Conservation (phyloP, 1,140 invertebrate genomes). For the Papilio polyxenes region DNA sequence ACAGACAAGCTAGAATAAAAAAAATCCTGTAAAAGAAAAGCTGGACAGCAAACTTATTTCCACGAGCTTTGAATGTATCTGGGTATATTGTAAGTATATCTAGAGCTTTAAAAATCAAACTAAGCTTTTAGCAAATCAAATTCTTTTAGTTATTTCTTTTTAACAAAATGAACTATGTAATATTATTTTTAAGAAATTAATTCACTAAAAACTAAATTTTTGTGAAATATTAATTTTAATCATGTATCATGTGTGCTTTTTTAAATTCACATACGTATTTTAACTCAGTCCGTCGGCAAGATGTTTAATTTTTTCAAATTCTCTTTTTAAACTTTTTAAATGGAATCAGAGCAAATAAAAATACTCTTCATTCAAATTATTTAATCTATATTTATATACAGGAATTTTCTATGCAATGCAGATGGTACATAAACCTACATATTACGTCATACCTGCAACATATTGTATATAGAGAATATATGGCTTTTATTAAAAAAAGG, state of each 20-base stretch:
- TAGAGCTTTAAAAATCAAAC: too few species aligned
- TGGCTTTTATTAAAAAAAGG: not conserved
- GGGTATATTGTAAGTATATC: not conserved
- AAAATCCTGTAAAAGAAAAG: constrained; percentile 45
- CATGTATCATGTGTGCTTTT: not conserved
- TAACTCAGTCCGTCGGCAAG: not conserved
- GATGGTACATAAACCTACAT: not conserved
- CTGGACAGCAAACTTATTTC: constrained; percentile 45
- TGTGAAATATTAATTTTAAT: too few species aligned
- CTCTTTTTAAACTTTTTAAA: not conserved
- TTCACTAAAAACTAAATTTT: too few species aligned
- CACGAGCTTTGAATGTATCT: not conserved
- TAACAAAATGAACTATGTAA: too few species aligned
- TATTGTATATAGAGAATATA: not conserved
- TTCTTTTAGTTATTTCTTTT: too few species aligned
- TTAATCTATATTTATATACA: not conserved
- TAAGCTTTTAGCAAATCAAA: too few species aligned
- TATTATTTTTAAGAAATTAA: too few species aligned
- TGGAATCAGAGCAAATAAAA: not conserved
- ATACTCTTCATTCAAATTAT: not conserved
- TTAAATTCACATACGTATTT: not conserved
- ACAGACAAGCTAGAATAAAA: constrained; percentile 39
- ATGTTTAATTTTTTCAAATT: not conserved
- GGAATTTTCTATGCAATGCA: constrained; percentile 2
- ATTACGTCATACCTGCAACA: constrained; percentile 23